phyloP scores from a whole-genome alignment of 2,888 invertebrate species.

The Stramonita haemastoma region DNA sequence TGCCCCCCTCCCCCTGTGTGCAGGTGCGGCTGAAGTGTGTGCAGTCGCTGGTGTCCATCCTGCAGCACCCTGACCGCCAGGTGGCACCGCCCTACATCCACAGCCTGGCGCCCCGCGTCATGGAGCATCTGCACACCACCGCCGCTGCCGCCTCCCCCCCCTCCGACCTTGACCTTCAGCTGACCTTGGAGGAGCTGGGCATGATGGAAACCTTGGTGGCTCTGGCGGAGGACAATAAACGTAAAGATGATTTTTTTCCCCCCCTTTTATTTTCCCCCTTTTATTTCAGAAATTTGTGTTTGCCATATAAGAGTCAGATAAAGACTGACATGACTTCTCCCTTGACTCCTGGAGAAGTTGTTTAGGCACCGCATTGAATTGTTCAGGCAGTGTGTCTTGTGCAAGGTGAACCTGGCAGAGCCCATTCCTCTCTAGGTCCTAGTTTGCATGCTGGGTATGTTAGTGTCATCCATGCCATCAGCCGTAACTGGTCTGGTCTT shows the following conservation, averaged over 20 bases:
- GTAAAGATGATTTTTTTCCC: conserved; percentile 79
- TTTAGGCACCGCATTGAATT: too few species aligned
- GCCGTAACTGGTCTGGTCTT: too few species aligned
- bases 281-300: too few species aligned
- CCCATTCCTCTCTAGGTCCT: too few species aligned
- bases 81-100: conserved; percentile 89
- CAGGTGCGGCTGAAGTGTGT: conserved; percentile 88
- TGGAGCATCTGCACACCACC: conserved; percentile 86
- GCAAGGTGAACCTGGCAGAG: too few species aligned
- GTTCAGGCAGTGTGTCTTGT: too few species aligned
- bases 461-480: too few species aligned
- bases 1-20: conserved; percentile 38
- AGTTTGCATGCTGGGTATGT: too few species aligned
- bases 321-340: too few species aligned
- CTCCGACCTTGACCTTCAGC: conserved; percentile 84
- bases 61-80: conserved; percentile 84
- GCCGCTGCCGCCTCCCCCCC: conserved; percentile 81
- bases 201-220: conserved; percentile 87
- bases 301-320: too few species aligned
- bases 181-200: conserved; percentile 86
- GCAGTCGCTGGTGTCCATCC: conserved; percentile 87
- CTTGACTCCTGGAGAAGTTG: too few species aligned
- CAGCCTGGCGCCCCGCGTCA: conserved; percentile 87
- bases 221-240: conserved; percentile 86
- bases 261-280: too few species aligned